phyloP scores from a whole-genome alignment of 2,797 vertebrate genomes.

The Pangasius mekongensis region DNA sequence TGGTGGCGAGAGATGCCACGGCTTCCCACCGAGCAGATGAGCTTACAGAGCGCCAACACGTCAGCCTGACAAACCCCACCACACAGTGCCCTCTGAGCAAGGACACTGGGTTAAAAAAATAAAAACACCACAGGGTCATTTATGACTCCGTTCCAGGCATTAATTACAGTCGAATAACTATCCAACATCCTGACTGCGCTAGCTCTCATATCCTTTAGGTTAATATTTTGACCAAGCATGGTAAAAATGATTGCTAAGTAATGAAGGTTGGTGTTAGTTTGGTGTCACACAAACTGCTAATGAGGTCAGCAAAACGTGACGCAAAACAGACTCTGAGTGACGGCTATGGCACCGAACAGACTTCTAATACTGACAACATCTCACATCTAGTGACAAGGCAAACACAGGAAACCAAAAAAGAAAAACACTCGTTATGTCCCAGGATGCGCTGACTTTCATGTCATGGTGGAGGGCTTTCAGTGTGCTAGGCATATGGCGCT shows the following conservation, averaged over 20 bases:
- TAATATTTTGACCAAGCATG: background rate
- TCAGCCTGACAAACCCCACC: constrained; percentile 67
- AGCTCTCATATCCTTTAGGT: background rate
- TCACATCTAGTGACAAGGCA: constrained; percentile 63
- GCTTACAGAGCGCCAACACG: constrained; percentile 72
- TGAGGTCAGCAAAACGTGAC: background rate
- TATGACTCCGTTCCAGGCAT: background rate
- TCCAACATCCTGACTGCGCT: background rate
- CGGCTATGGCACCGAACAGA: constrained; percentile 66
- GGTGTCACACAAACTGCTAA: background rate
- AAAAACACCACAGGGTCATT: background rate
- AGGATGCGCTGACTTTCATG: constrained; percentile 69
- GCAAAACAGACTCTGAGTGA: constrained; percentile 29
- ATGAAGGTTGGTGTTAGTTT: background rate
- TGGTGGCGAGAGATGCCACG: constrained; percentile 74
- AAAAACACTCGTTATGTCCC: constrained; percentile 23
- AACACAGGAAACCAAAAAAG: constrained; percentile 14
- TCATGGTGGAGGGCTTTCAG: constrained; percentile 72
- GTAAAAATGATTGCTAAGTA: background rate
- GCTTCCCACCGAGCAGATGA: constrained; percentile 76
- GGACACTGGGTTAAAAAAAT: constrained; percentile 63
- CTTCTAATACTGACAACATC: constrained; percentile 71
- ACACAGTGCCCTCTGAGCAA: constrained; percentile 69
- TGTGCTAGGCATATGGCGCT: constrained; percentile 82
- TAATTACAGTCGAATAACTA: background rate